A percentile compares a stretch with the other conserved stretches of the same genome.
These are phyloP conservation scores for Acanthiza pusilla DNA, from an alignment of 2,797 vertebrate genomes.

Conservation along the genomic window DNA sequence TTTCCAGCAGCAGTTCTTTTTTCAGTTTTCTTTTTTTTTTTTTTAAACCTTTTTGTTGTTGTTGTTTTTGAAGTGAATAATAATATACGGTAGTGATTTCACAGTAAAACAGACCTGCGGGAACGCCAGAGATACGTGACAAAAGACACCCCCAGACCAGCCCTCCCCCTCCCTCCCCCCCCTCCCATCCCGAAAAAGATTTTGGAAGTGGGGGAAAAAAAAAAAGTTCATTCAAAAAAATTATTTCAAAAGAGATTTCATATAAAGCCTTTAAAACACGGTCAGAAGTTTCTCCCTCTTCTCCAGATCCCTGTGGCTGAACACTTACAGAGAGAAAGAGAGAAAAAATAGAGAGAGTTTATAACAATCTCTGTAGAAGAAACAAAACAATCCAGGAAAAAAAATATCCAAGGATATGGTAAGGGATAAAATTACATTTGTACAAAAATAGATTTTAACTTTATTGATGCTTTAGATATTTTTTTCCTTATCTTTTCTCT, in stretches of 20 bases:
- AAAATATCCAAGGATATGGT: constrained; percentile 75
- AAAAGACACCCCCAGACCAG: constrained; percentile 8
- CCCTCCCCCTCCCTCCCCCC: neutral
- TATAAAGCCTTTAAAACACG: constrained; percentile 48
- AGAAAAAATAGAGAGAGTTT: constrained; percentile 54
- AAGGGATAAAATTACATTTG: constrained; percentile 96
- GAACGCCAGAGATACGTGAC: constrained; percentile 27
- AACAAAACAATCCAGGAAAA: constrained; percentile 48
- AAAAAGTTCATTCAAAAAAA: constrained; percentile 46
- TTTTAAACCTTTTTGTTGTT: neutral
- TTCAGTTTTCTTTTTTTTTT: too few relatives aligned
- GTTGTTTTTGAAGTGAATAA: constrained; percentile 34
- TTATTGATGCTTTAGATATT: constrained; percentile 78
- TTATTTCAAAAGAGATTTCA: constrained; percentile 34
- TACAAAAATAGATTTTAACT: constrained; percentile 98
- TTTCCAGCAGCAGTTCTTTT: constrained; percentile 20
- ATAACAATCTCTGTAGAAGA: constrained; percentile 77
- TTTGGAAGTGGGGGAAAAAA: neutral
- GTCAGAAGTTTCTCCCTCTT: neutral
- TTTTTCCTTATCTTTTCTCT: constrained; percentile 62
- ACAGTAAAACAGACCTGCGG: constrained; percentile 69
- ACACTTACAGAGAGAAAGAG: constrained; percentile 62
- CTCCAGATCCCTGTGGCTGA: constrained; percentile 39
- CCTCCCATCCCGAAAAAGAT: neutral
- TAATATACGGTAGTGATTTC: constrained; percentile 65